These are phyloP conservation scores for Hippocampus zosterae DNA, from an alignment of 2,113 vertebrate species.

Conservation along the genomic window DNA sequence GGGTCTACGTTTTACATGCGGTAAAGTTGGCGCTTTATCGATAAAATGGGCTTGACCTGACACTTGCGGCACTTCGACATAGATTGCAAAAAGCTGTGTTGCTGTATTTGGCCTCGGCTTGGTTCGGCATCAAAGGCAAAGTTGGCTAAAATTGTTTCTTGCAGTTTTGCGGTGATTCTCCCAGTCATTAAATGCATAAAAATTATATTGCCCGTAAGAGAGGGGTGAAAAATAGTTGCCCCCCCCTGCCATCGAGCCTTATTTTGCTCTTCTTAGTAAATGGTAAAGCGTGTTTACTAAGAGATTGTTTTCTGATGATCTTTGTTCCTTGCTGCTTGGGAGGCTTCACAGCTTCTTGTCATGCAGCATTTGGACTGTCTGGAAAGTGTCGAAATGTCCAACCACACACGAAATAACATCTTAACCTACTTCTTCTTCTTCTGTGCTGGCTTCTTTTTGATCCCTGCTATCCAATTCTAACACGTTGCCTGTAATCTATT, in stretches of 20 bases:
- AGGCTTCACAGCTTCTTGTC: slow-evolving; percentile 53
- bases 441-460: slow-evolving; percentile 19
- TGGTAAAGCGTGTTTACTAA: neutral
- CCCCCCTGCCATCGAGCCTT: neutral
- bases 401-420: slow-evolving; percentile 64
- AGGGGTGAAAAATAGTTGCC: neutral
- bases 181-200: no score
- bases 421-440: slow-evolving; percentile 53
- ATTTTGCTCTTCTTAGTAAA: neutral
- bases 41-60: neutral
- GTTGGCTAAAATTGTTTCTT: no score
- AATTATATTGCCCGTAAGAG: no score
- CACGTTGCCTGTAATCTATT: slow-evolving; percentile 64
- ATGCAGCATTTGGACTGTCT: slow-evolving; percentile 66
- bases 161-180: no score
- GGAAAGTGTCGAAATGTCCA: slow-evolving; percentile 67
- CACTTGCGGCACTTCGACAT: neutral
- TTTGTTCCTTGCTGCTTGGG: neutral
- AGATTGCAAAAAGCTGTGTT: no score
- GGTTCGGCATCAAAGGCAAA: no score
- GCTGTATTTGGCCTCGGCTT: no score
- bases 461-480: slow-evolving; percentile 45
- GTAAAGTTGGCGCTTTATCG: neutral
- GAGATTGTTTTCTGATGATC: neutral
- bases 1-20: neutral